A percentile compares a stretch with the other conserved stretches of the same genome.
Evolutionary conservation across 2,113 vertebrate species (phyloP).

Genomic region (Cheilinus undulatus): DNA sequence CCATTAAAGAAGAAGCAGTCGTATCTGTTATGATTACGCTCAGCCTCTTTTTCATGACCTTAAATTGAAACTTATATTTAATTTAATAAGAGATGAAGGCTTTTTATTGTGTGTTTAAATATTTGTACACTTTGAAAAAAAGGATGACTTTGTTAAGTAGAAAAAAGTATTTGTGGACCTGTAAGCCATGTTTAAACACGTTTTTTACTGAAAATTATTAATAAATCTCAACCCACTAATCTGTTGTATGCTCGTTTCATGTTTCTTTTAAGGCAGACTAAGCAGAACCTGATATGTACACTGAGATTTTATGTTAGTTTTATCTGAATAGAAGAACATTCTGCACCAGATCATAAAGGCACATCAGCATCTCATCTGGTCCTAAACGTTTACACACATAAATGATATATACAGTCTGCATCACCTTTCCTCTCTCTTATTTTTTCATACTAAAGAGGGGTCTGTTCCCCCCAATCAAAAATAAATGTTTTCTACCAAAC

Average conservation of each 20-base stretch:
- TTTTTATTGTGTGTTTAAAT: slow-evolving; percentile 60
- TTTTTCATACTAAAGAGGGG: too few species aligned
- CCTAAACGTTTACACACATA: too few species aligned
- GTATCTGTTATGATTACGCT: background rate
- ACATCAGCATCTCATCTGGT: too few species aligned
- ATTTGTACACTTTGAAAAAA: slow-evolving; percentile 56
- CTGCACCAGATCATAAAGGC: too few species aligned
- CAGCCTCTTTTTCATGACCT: background rate
- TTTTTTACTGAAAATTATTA: slow-evolving; percentile 58
- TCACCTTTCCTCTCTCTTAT: too few species aligned
- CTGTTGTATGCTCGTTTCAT: background rate
- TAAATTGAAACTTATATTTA: slow-evolving; percentile 59
- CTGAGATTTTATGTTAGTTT: too few species aligned
- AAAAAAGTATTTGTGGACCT: slow-evolving; percentile 38
- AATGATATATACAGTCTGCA: too few species aligned
- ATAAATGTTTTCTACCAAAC: too few species aligned
- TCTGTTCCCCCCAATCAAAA: too few species aligned
- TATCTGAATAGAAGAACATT: too few species aligned
- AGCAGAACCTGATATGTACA: too few species aligned
- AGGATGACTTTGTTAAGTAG: slow-evolving; percentile 21
- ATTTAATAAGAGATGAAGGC: slow-evolving; percentile 64
- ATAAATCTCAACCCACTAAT: slow-evolving; percentile 61
- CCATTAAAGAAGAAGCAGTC: background rate
- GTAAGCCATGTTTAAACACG: slow-evolving; percentile 51
- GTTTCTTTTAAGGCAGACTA: too few species aligned